Base-by-base conservation (phyloP, 2,888 invertebrate species). In the Papilio demoleus region DNA sequence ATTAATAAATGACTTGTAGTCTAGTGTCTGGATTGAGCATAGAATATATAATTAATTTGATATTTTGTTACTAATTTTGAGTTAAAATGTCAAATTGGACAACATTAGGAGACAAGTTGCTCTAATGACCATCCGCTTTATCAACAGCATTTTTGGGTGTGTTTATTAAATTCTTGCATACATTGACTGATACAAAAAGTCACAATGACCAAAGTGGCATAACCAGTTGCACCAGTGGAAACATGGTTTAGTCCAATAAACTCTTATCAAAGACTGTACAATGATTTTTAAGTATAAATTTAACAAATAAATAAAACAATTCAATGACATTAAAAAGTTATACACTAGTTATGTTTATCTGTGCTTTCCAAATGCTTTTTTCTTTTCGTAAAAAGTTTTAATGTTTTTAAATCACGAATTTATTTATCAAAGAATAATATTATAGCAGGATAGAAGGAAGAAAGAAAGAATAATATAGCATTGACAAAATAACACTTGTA, bases 211-310 rank as follows among this genome's bases (percentile, higher is more conserved):
- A 17, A 9, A 19, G 1, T 19, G 8, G 38, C 38, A 5, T 2
- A 17, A 17, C 17, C 17, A n/a, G 42, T 42, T 42, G 19, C 0
- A 22, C 12, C 9, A 47, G 22, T 47, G 4, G 19, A 22, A 19
- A 47, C 17, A 11, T 24, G 38, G 19, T 4, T 22, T 47, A 53
- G 53, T 53, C 4, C 53, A 31, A 6, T n/a, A 22, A 56, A 31
- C 53, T 56, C n/a, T 31, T 53, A 53, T 53, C 50, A 50, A 24
- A 27, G 27, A 27, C 50, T 50, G 19, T 6, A 50, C n/a, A 56
- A 31, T 2, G 31, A 1, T 31, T 56, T 31, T 17, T n/a, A 31
- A 6, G 27, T 53, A 53, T 53, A 22, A 56, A 56, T 27, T 53
- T 14, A 53, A 27, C 17, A 31, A 31, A 56, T 31, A 31, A 31